A percentile compares a stretch with the other conserved stretches of the same genome.
phyloP scores from a whole-genome alignment of 2,888 invertebrate species.

The Lasioglossum leucozonium region DNA sequence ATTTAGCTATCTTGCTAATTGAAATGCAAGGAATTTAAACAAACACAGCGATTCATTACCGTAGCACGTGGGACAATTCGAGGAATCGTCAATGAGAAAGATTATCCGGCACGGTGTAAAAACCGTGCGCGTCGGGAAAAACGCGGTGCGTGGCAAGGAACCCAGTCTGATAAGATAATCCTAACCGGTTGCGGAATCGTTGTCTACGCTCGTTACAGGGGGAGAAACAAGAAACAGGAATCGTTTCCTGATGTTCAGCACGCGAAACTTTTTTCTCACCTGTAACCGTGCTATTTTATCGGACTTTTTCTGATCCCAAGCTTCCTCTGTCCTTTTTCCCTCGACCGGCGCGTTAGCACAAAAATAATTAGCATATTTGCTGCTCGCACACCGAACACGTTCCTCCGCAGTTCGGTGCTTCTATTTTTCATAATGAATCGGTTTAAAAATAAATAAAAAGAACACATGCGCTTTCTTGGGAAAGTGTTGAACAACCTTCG shows the following conservation, averaged over 20 bases:
- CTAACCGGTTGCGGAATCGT: constrained; percentile 24
- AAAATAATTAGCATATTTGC: constrained; percentile 10
- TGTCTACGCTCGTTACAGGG: constrained; percentile 15
- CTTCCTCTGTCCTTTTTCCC: not conserved
- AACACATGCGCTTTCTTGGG: not conserved
- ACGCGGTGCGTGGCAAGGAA: constrained; percentile 4
- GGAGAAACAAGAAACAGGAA: constrained; percentile 22
- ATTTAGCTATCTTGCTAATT: not conserved
- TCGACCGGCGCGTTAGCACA: not conserved
- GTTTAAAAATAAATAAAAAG: not conserved
- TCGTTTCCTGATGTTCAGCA: constrained; percentile 16
- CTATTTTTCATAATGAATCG: not conserved
- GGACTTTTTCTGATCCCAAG: not conserved
- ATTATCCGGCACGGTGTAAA: constrained; percentile 4
- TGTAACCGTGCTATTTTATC: not conserved
- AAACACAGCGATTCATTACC: not conserved
- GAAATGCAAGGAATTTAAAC: not conserved
- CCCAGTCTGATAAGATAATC: constrained; percentile 36
- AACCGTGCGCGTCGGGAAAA: not conserved
- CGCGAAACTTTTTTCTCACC: not conserved
- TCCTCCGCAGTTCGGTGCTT: not conserved
- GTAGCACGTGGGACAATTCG: not conserved
- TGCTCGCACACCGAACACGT: not conserved
- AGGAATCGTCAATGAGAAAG: not conserved
- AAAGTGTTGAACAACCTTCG: not conserved